Conservation (phyloP, 2,797 vertebrate species). For the Leucoraja ocellata region DNA sequence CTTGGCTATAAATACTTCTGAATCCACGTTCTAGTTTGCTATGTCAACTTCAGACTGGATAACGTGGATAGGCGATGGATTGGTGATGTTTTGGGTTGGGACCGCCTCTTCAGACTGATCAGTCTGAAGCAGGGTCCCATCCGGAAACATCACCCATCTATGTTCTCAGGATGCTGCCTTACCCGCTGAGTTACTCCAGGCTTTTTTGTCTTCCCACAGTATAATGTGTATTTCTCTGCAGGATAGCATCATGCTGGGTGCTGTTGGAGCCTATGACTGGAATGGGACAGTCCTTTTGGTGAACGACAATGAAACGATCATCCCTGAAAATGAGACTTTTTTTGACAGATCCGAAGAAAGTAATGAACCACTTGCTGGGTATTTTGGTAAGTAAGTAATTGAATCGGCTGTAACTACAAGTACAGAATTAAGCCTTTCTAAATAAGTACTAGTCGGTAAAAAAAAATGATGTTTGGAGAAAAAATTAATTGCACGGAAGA, state of each 20-base stretch:
- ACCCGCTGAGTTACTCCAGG: too few species aligned
- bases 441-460: neutral
- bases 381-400: conserved; percentile 69
- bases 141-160: too few species aligned
- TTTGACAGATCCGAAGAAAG: conserved; percentile 56
- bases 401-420: neutral
- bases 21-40: neutral
- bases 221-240: conserved; percentile 44
- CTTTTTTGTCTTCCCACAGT: too few species aligned
- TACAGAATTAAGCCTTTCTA: neutral
- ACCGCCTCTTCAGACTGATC: too few species aligned
- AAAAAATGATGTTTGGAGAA: neutral
- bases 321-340: conserved; percentile 67
- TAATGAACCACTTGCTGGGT: conserved; percentile 80
- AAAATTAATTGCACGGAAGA: neutral
- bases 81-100: too few species aligned
- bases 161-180: too few species aligned
- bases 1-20: neutral
- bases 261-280: conserved; percentile 94
- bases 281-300: conserved; percentile 89
- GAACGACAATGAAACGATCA: conserved; percentile 50
- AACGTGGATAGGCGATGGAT: too few species aligned
- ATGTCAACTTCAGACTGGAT: neutral
- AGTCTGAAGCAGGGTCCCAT: too few species aligned
- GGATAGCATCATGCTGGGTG: conserved; percentile 83